phyloP scores from a whole-genome alignment of 37 sponge, comb jelly and placozoan species.

The Petrosia ficiformis region DNA sequence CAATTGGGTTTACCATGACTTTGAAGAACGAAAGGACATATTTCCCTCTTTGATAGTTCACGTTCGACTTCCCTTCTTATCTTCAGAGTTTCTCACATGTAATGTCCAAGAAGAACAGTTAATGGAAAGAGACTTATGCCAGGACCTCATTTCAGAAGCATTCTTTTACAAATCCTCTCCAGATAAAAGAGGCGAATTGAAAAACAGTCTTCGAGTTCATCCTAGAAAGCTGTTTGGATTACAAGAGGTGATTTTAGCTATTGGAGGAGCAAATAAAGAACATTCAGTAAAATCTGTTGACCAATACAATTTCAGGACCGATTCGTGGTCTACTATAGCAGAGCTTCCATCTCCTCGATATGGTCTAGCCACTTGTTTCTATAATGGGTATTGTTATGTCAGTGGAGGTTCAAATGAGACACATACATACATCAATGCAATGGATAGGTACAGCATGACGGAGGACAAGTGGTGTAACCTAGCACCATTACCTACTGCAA shows the following conservation, averaged over 20 bases:
- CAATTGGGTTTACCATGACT: slow-evolving; percentile 51
- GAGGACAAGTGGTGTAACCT: slow-evolving; percentile 25
- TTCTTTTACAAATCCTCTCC: slow-evolving; percentile 45
- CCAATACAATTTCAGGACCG: slow-evolving; percentile 26
- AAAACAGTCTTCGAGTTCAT: slow-evolving; percentile 35
- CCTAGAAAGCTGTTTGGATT: slow-evolving; percentile 35
- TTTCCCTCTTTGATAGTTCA: slow-evolving; percentile 32
- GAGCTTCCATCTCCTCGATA: slow-evolving; percentile 18
- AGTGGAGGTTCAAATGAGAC: slow-evolving; percentile 36
- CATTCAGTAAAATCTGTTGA: slow-evolving; percentile 14
- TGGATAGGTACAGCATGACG: slow-evolving; percentile 35
- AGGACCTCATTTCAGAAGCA: slow-evolving; percentile 51
- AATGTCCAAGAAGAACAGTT: slow-evolving; percentile 44
- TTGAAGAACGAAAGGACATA: slow-evolving; percentile 7
- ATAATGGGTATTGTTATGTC: slow-evolving; percentile 25
- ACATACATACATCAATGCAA: slow-evolving; percentile 1
- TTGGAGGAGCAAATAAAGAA: slow-evolving; percentile 38
- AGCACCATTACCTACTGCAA: slow-evolving; percentile 29
- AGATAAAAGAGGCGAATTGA: slow-evolving; percentile 31
- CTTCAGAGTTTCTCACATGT: slow-evolving; percentile 23
- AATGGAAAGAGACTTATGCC: slow-evolving; percentile 22
- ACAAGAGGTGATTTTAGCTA: slow-evolving; percentile 34
- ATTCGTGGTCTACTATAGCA: slow-evolving; percentile 23
- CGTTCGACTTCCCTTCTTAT: slow-evolving; percentile 61
- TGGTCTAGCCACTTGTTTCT: slow-evolving; percentile 34